A percentile compares a stretch with the other conserved stretches of the same genome.
phyloP scores from a whole-genome alignment of 2,113 vertebrate genomes.

The Pseudorhombus dupliciocellatus region DNA sequence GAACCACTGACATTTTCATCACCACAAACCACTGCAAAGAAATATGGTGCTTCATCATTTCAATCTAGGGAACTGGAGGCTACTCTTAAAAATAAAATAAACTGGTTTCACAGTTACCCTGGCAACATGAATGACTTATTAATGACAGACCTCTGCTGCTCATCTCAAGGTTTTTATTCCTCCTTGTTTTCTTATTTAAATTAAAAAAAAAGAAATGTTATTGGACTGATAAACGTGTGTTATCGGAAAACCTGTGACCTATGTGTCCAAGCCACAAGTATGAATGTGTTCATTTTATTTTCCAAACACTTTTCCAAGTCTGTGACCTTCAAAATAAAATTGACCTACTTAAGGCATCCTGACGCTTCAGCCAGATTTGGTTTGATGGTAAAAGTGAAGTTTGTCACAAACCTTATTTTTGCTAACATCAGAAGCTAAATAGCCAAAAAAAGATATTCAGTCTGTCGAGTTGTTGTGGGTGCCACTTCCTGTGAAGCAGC shows the following conservation, averaged over 20 bases:
- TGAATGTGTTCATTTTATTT: slow-evolving; percentile 2
- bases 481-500: slow-evolving; percentile 14
- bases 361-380: neutral
- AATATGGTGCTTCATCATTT: neutral
- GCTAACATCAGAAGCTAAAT: neutral
- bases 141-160: neutral
- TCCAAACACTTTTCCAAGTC: neutral
- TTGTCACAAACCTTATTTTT: neutral
- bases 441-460: neutral
- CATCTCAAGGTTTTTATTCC: neutral
- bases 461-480: neutral
- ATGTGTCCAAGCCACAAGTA: slow-evolving; percentile 22
- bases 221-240: neutral
- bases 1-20: neutral
- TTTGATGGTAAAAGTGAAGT: neutral
- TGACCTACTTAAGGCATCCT: slow-evolving; percentile 3
- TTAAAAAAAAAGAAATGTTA: too few relatives aligned
- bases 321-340: neutral
- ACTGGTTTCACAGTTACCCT: too few relatives aligned
- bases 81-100: too few relatives aligned
- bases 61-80: too few relatives aligned
- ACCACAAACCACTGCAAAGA: neutral
- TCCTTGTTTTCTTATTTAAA: too few relatives aligned
- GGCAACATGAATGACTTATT: neutral
- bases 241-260: too few relatives aligned